These are phyloP conservation scores for Hucho hucho DNA, from an alignment of 2,113 vertebrate species.

Conservation along the genomic window DNA sequence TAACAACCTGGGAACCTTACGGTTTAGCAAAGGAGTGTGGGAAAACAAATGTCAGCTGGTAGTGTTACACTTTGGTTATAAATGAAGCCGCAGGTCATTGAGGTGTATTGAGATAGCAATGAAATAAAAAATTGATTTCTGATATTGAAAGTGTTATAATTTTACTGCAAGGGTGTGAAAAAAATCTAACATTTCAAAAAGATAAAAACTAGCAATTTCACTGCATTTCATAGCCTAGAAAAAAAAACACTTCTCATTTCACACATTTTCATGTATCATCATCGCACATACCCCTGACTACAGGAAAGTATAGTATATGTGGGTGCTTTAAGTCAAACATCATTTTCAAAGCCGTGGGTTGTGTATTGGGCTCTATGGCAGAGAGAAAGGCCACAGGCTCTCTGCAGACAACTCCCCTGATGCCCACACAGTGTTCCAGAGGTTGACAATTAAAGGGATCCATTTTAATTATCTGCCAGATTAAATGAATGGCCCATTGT, in stretches of 20 bases:
- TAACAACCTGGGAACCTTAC: slow-evolving; percentile 1
- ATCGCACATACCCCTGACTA: background rate
- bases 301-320: background rate
- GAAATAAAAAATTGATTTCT: background rate
- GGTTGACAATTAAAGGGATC: slow-evolving; percentile 63
- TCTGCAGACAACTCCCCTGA: slow-evolving; percentile 24
- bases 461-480: slow-evolving; percentile 68
- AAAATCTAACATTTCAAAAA: background rate
- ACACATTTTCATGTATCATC: no score
- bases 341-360: background rate
- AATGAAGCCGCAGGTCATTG: background rate
- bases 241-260: no score
- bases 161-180: no score
- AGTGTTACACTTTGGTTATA: background rate
- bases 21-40: background rate
- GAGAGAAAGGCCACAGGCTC: background rate
- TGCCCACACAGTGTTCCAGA: slow-evolving; percentile 61
- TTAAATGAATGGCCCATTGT: slow-evolving; percentile 63
- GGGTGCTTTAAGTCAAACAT: background rate
- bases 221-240: background rate
- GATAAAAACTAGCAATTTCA: background rate
- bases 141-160: background rate
- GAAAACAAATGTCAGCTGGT: slow-evolving; percentile 2
- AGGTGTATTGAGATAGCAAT: no score
- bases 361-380: background rate